Conservation (phyloP, 2,113 vertebrate species). For the Amazona vittata region DNA sequence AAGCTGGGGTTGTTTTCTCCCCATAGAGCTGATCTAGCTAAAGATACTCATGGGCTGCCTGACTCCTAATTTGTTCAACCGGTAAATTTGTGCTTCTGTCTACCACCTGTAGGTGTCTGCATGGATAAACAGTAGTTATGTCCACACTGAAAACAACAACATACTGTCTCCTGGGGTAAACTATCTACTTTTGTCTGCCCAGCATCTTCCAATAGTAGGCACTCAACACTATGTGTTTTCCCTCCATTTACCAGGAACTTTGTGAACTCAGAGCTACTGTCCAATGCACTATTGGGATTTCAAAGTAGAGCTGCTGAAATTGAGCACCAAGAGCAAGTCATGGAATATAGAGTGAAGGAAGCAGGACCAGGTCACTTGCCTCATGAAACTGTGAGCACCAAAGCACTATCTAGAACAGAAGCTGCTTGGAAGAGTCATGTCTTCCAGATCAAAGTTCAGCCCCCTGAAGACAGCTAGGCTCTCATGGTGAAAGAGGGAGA, state of each 20-base stretch:
- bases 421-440: neutral
- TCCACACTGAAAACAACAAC: neutral
- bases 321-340: neutral
- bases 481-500: neutral
- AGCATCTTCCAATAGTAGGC: neutral
- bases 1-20: neutral
- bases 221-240: neutral
- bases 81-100: neutral
- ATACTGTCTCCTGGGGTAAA: neutral
- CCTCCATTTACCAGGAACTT: neutral
- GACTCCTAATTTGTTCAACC: neutral
- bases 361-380: neutral
- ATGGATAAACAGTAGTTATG: neutral
- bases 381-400: neutral
- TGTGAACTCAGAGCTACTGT: neutral
- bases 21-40: neutral
- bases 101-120: neutral
- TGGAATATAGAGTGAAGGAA: neutral
- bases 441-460: neutral
- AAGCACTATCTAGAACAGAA: neutral
- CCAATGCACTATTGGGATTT: neutral
- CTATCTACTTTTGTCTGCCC: neutral
- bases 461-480: neutral
- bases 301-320: neutral
- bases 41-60: neutral